Evolutionary conservation across 1,140 invertebrate genomes (phyloP).

Genomic region (Pogonognathellus flavescens): DNA sequence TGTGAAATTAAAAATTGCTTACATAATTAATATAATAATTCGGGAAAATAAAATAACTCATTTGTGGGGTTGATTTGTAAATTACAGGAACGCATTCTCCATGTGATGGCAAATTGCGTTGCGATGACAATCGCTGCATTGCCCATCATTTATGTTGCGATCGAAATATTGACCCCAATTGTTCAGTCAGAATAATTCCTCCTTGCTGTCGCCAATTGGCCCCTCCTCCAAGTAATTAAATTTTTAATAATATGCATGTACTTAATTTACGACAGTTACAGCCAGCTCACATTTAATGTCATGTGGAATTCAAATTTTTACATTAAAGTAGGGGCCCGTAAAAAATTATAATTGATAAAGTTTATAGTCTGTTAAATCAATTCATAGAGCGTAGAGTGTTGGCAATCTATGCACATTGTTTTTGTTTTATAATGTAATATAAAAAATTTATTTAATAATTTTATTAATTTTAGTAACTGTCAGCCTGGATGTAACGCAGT

Average conservation of each 20-base stretch:
- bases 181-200: constrained; percentile 69
- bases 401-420: no score
- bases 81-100: constrained; percentile 68
- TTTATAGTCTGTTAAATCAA: no score
- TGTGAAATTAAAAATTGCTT: neutral
- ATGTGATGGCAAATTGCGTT: constrained; percentile 72
- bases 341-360: no score
- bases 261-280: no score
- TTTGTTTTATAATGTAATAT: no score
- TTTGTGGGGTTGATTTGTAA: neutral
- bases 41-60: neutral
- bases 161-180: constrained; percentile 70
- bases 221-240: constrained; percentile 51
- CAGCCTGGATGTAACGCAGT: constrained; percentile 65
- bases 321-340: no score
- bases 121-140: constrained; percentile 73
- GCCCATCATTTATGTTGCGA: constrained; percentile 73
- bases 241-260: neutral
- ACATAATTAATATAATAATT: neutral
- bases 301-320: no score
- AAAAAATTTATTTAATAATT: no score
- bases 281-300: no score
- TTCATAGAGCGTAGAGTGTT: no score
- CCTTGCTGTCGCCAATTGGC: constrained; percentile 67
- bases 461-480: constrained; percentile 50